Evolutionary conservation across 2,797 vertebrate species (phyloP), one percentile per base, ranked within the genome.

Genomic region (Pseudotriccus pelzelni): DNA sequence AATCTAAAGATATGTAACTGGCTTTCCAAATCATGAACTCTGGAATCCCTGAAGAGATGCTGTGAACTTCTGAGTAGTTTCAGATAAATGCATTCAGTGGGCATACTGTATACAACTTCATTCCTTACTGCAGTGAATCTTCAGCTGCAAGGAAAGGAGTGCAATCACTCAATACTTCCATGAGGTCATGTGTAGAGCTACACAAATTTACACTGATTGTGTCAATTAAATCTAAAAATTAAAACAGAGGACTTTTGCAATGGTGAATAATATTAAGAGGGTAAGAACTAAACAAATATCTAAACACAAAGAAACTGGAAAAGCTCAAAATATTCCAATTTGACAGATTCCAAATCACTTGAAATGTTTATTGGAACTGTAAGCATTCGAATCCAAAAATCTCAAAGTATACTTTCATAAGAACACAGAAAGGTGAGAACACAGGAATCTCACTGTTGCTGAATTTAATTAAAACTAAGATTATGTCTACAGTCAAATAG

Each of bases 21-120:
- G 50, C 53, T 92, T 87, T 94, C 62, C 77, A 93, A 68, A 70
- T 89, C 69, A 64, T 72, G 82, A 91, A 67, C 83, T 74, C 64
- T 44, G 68, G 62, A 96, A 92, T 92, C 70, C 82, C 79, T 70
- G 36, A 94, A 63, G 70, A 83, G 30, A 59, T 6, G 10, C 23
- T 66, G 21, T 64, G 44, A 84, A 87, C 86, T 91, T 93, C 75
- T 84, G 47, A 96, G 22, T 12, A 69, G 18, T 62, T 91, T 66
- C n/a, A 91, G 44, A 76, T 53, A 96, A 92, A 84, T 60, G 8
- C 5, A 22, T 77, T 66, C 25, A 53, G 25, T n/a, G 28, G 27
- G 17, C 53, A 47, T 34, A 37, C 16, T 81, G 41, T 19, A 52
- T 28, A 34, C 32, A 68, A 72, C 41, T 83, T 46, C 58, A 74